Base-by-base conservation (phyloP, 23 tunicate genomes). In the Trididemnum clinides region DNA sequence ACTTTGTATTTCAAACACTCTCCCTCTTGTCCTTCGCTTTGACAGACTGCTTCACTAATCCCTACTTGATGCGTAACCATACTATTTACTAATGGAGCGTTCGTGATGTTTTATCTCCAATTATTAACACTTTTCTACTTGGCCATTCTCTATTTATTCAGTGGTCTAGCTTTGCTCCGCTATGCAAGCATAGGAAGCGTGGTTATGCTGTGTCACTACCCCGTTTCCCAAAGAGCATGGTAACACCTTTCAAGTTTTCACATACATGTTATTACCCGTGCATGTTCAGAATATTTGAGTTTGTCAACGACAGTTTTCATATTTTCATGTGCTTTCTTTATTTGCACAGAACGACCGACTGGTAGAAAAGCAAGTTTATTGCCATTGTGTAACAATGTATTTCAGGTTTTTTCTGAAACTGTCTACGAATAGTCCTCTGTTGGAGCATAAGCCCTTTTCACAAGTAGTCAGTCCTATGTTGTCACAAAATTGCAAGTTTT, bases 91-190 rank as follows among this genome's bases (percentile, higher is more conserved):
- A 77, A 38, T 39, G 63, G 82, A 70, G 30, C 38, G 37, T 70
- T 70, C 77, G 3, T 30, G 29, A 77, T 50, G 63, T 77, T 77
- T n/a, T 39, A 28, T 44, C 29, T 77, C 82, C 82, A 38, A 44
- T 18, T n/a, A 39, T 20, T 0, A 44, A 77, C 63, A 39, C 33
- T 26, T 77, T 31, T 77, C 82, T 44, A 77, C 64, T 44, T 39
- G 28, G 29, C 66, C 82, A 77, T 20, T 39, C 82, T 35, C 49
- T 71, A 18, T 34, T 71, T 33, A 35, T 35, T 7, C 49, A 71
- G 49, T 71, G 78, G 49, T 71, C 69, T 59, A 12, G 69, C 69
- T 71, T 34, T 71, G 69, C 69, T 59, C 69, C 21, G 69, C 69
- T 59, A 0, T 71, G 19, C 78, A 71, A 23, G 50, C 49, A 71